A percentile compares a stretch with the other conserved stretches of the same genome.
Conservation (phyloP, 2,113 vertebrate species). For the Euleptes europaea region DNA sequence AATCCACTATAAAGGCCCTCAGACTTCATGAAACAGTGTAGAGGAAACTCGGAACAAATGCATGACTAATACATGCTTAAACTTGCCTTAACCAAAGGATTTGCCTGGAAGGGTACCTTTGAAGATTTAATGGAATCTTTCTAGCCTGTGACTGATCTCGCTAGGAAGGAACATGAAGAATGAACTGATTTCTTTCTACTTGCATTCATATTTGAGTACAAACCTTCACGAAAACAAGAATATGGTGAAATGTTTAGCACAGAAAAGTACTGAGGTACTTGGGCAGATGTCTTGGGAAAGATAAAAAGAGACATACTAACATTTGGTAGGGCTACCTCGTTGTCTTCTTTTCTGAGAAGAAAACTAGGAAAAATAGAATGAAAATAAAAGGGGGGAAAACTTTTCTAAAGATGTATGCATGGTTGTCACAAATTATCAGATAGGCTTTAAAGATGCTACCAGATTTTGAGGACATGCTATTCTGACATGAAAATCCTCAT, state of each 20-base stretch:
- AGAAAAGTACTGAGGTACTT: conserved; percentile 25
- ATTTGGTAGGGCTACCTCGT: not conserved
- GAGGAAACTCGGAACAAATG: conserved; percentile 23
- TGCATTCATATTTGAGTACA: not conserved
- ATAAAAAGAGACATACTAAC: accelerated
- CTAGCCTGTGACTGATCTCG: conserved; percentile 26
- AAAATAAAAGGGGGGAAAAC: no score
- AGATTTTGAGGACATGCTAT: no score
- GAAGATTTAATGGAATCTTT: conserved; percentile 48
- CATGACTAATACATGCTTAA: conserved; percentile 18
- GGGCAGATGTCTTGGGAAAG: not conserved
- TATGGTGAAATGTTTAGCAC: conserved; percentile 1
- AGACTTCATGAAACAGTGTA: not conserved
- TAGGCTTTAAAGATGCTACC: no score
- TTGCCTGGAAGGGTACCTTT: conserved; percentile 18
- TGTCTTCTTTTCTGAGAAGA: not conserved
- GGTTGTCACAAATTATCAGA: no score
- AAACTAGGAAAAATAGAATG: no score
- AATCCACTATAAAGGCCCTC: not conserved
- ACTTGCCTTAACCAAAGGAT: conserved; percentile 37
- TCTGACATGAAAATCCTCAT: no score
- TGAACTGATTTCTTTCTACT: conserved; percentile 28
- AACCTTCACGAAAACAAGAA: conserved; percentile 29
- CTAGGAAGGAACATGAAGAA: conserved; percentile 2
- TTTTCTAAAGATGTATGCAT: no score